Base-by-base conservation (phyloP, 2,113 vertebrate genomes). In the Mungos mungo region DNA sequence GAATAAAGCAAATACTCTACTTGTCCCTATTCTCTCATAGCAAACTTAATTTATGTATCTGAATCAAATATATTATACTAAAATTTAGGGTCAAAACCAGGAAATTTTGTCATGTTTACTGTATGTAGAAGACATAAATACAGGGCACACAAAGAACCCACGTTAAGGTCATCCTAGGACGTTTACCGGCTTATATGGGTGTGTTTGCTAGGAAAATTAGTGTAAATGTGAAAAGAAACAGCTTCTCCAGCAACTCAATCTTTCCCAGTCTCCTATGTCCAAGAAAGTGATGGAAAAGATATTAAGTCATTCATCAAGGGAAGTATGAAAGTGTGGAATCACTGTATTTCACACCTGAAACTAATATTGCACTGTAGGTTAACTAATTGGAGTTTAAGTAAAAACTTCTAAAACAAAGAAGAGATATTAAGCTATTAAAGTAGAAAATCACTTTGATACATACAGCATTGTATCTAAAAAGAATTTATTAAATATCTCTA, bases 51-150 rank as follows among this genome's bases (percentile, higher is more conserved):
- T 77, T 93, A 60, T 88, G 33, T 27, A 89, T 41, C 65, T 83
- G 68, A 95, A 82, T 66, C 86, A 86, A 88, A 52, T 31, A 82
- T 76, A 71, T 29, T n/a, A 79, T 63, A 81, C 74, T 86, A 92
- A 93, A 96, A 93, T 66, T 82, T 25, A 68, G 50, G 3, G 10
- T 92, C 77, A 93, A 93, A 88, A 69, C 92, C 35, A 96, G 35
- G n/a, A 90, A 81, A 93, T 27, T 19, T 38, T 76, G 18, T 92
- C 68, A 72, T 72, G 21, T 82, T 91, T 88, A 96, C 77, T 94
- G 8, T 91, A 45, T 60, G 35, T 93, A 25, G 89, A 63, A 93
- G 69, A 84, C n/a, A 68, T 12, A 92, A n/a, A 52, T 60, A 52
- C 25, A 96, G 38, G 21, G 14, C 72, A 94, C 54, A 38, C 16